These are phyloP conservation scores for Thumatha senex DNA, from an alignment of 2,888 invertebrate genomes.

Conservation along the genomic window DNA sequence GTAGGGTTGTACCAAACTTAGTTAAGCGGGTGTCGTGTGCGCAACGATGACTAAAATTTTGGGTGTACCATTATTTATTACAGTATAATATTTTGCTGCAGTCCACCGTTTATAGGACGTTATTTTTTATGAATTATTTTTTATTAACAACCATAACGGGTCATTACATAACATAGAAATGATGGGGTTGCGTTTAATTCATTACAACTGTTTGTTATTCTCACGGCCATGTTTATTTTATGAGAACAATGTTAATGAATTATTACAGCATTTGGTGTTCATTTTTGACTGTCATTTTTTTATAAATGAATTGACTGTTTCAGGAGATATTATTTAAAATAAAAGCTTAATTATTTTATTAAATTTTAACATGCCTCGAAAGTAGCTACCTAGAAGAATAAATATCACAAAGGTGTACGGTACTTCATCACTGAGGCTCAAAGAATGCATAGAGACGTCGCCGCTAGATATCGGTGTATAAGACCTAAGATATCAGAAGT, in stretches of 20 bases:
- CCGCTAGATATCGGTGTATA: too few species aligned
- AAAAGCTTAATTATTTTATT: too few species aligned
- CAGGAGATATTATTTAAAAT: neutral
- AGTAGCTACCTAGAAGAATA: too few species aligned
- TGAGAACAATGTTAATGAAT: conserved; percentile 29
- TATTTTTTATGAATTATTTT: conserved; percentile 75
- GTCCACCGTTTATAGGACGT: conserved; percentile 70
- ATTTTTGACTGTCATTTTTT: neutral
- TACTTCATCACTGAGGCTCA: too few species aligned
- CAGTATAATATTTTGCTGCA: conserved; percentile 79
- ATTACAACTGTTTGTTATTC: conserved; percentile 76
- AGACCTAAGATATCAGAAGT: too few species aligned
- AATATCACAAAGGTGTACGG: too few species aligned
- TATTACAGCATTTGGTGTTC: conserved; percentile 11
- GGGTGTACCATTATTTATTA: conserved; percentile 82
- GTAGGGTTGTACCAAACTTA: conserved; percentile 74
- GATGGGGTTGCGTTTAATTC: conserved; percentile 65
- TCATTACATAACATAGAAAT: conserved; percentile 73
- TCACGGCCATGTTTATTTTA: conserved; percentile 59
- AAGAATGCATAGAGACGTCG: too few species aligned
- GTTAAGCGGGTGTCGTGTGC: conserved; percentile 68
- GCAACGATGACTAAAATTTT: conserved; percentile 71
- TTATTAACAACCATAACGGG: conserved; percentile 72
- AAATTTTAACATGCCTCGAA: too few species aligned
- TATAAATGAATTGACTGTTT: neutral